Conservation (phyloP, 2,888 invertebrate genomes). For the Didymodactylos carnosus region DNA sequence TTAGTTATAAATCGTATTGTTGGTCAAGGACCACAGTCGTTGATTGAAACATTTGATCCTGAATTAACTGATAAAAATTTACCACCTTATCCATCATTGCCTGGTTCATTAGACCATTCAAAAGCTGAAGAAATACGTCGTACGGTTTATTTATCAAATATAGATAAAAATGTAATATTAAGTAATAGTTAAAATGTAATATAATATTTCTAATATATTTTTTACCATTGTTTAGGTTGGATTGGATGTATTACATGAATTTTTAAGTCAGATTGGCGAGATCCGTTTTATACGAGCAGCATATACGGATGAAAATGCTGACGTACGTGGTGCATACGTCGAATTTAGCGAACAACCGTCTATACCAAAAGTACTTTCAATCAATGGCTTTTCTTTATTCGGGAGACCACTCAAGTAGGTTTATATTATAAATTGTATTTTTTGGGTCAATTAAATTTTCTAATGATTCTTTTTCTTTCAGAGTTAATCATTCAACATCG, state of each 20-base stretch:
- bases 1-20: not conserved
- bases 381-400: conserved; percentile 43
- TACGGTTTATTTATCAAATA: conserved; percentile 65
- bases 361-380: conserved; percentile 56
- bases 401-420: not conserved
- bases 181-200: too few relatives aligned
- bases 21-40: not conserved
- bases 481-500: not conserved
- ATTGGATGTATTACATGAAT: conserved; percentile 37
- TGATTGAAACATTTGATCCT: conserved; percentile 50
- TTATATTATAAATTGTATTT: too few relatives aligned
- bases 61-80: conserved; percentile 54
- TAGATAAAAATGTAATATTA: conserved; percentile 44
- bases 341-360: conserved; percentile 80
- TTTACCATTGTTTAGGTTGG: not conserved
- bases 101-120: conserved; percentile 49
- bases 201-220: not conserved
- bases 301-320: conserved; percentile 48
- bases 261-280: conserved; percentile 67
- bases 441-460: not conserved
- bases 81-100: conserved; percentile 59
- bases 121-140: conserved; percentile 86
- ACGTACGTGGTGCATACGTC: conserved; percentile 52
- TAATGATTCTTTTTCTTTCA: not conserved
- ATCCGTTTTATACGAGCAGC: conserved; percentile 83